Evolutionary conservation across 2,888 invertebrate species (phyloP), one percentile per base, ranked within the genome.

Genomic region (Scaptomyza caliginosa): DNA sequence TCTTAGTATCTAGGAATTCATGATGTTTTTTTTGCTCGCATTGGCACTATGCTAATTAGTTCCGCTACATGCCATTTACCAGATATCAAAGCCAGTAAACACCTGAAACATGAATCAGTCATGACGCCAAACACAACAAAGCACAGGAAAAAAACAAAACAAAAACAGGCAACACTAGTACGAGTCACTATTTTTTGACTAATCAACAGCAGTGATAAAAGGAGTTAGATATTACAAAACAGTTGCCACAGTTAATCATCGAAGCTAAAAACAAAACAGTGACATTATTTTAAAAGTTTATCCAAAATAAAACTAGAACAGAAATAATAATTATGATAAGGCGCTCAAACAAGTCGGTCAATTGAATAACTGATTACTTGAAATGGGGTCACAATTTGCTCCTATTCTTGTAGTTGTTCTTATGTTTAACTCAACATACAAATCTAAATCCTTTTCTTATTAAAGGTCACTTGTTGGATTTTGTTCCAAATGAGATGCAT

Each of bases 41-140:
- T 8, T 40, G 28, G 0, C 28, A 30, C 1, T 13, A 16, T 26
- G 28, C 56, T 49, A 67, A 68, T 62, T 36, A 43, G 55, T 65
- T 55, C 21, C 16, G 49, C 39, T 45, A 46, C 32, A 43, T n/a
- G 3, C 8, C 11, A 43, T 45, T 34, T 54, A 58, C 16, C 32
- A 17, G 16, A 42, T 16, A 34, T 16, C 16, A 8, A 24, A 17
- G 5, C 34, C 16, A 3, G 8, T 16, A 34, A n/a, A 6, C 30
- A n/a, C 13, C 6, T 32, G 30, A 55, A 55, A 55, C 13, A 43
- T 75, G 64, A 72, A 62, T 68, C 72, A 75, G 30, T 38, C 39
- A 32, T 72, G 67, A 67, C 71, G 63, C 67, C 52, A 57, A 40
- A 8, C 23, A 24, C 7, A 36, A 38, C 17, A 30, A 19, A 8